These are phyloP conservation scores for Bursaphelenchus okinawaensis DNA, from an alignment of 2,888 invertebrate species.

Conservation along the genomic window DNA sequence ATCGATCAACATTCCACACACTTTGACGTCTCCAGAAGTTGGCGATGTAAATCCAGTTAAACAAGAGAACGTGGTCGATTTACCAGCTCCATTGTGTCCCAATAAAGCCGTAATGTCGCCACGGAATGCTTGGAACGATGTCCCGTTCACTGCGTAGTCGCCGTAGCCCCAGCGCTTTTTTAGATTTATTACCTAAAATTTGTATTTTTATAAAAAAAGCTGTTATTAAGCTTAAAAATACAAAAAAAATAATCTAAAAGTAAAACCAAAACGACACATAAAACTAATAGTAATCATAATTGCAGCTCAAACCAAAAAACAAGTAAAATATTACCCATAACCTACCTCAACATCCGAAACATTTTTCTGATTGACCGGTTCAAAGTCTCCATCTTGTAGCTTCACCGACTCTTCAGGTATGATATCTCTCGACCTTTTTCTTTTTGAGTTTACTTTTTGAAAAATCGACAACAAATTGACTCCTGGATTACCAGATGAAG, in stretches of 20 bases:
- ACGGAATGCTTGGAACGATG: neutral
- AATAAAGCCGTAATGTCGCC: slow-evolving; percentile 42
- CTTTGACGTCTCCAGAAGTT: neutral
- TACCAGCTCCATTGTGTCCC: slow-evolving; percentile 56
- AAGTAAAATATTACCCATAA: neutral
- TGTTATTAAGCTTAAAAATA: too few relatives aligned
- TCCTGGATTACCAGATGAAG: slow-evolving; percentile 1
- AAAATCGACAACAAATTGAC: neutral
- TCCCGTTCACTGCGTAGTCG: neutral
- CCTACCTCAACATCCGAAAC: neutral
- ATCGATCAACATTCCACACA: slow-evolving; percentile 36
- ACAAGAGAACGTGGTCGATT: slow-evolving; percentile 30
- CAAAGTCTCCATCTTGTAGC: neutral
- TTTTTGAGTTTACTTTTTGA: neutral
- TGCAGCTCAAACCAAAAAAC: too few relatives aligned
- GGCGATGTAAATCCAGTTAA: slow-evolving; percentile 9
- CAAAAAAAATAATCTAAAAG: too few relatives aligned
- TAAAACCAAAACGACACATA: too few relatives aligned
- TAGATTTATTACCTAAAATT: neutral
- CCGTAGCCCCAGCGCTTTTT: slow-evolving; percentile 1
- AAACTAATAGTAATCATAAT: neutral
- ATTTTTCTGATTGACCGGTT: neutral
- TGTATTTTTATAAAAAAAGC: neutral
- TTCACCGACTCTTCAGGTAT: neutral
- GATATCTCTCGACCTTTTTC: neutral